A percentile compares a stretch with the other conserved stretches of the same genome.
Conservation (phyloP, 2,113 vertebrate genomes). For the Oncorhynchus nerka region DNA sequence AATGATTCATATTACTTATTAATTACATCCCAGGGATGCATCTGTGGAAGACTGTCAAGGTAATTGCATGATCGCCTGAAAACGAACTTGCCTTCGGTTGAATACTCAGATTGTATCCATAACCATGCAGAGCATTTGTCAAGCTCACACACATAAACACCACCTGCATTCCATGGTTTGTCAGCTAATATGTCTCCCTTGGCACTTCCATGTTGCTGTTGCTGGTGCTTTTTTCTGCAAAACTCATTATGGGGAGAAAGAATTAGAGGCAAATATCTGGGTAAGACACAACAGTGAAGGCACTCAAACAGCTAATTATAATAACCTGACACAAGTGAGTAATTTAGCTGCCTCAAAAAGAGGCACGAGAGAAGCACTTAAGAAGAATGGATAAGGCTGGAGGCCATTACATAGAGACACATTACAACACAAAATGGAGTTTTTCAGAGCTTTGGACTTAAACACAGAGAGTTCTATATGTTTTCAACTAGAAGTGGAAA, state of each 20-base stretch:
- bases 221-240: slow-evolving; percentile 47
- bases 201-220: slow-evolving; percentile 55
- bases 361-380: slow-evolving; percentile 58
- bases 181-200: slow-evolving; percentile 51
- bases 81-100: slow-evolving; percentile 49
- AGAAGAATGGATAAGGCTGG: slow-evolving; percentile 58
- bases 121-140: slow-evolving; percentile 55
- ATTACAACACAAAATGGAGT: slow-evolving; percentile 50
- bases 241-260: slow-evolving; percentile 61
- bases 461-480: slow-evolving; percentile 31
- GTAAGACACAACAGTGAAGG: slow-evolving; percentile 53
- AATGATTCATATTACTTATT: background rate
- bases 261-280: slow-evolving; percentile 56
- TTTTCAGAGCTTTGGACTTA: slow-evolving; percentile 43
- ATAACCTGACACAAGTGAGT: slow-evolving; percentile 74
- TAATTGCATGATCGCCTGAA: slow-evolving; percentile 14
- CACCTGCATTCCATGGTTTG: slow-evolving; percentile 53
- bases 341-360: slow-evolving; percentile 63
- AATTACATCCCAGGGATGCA: background rate
- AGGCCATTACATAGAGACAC: slow-evolving; percentile 56
- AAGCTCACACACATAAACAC: slow-evolving; percentile 46
- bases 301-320: slow-evolving; percentile 70
- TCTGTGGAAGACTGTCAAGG: background rate
- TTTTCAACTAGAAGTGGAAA: background rate
- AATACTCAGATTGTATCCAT: slow-evolving; percentile 50